A percentile compares a stretch with the other conserved stretches of the same genome.
Conservation (phyloP, 2,888 invertebrate genomes). For the Brenthis hecate region DNA sequence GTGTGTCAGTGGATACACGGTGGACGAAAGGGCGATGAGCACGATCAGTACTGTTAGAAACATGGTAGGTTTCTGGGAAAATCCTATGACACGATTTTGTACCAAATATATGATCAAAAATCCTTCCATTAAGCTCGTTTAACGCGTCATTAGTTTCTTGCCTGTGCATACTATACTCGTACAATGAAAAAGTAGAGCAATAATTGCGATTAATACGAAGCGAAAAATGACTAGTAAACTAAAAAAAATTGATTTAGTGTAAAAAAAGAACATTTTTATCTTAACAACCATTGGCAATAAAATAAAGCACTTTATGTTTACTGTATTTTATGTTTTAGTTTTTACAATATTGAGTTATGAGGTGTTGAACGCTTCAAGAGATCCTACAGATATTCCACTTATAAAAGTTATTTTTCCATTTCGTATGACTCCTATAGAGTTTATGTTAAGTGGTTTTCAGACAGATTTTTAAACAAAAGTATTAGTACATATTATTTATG, state of each 20-base stretch:
- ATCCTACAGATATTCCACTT: constrained; percentile 14
- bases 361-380: constrained; percentile 20
- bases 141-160: no score
- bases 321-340: not conserved
- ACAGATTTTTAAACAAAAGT: not conserved
- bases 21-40: constrained; percentile 13
- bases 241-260: no score
- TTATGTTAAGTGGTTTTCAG: constrained; percentile 9
- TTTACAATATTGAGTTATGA: constrained; percentile 18
- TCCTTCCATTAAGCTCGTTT: no score
- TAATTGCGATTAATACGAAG: no score
- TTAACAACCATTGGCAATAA: constrained; percentile 4
- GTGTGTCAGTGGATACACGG: constrained; percentile 15
- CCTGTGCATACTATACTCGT: no score
- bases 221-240: no score
- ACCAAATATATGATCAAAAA: no score
- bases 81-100: not conserved
- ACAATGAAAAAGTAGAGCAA: no score
- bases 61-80: not conserved
- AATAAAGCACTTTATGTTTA: not conserved
- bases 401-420: constrained; percentile 8
- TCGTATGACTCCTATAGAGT: constrained; percentile 11
- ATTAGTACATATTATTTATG: constrained; percentile 13
- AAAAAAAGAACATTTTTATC: not conserved
- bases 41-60: constrained; percentile 20